Evolutionary conservation across 2,888 invertebrate species (phyloP).

Genomic region (Andrena minutula): DNA sequence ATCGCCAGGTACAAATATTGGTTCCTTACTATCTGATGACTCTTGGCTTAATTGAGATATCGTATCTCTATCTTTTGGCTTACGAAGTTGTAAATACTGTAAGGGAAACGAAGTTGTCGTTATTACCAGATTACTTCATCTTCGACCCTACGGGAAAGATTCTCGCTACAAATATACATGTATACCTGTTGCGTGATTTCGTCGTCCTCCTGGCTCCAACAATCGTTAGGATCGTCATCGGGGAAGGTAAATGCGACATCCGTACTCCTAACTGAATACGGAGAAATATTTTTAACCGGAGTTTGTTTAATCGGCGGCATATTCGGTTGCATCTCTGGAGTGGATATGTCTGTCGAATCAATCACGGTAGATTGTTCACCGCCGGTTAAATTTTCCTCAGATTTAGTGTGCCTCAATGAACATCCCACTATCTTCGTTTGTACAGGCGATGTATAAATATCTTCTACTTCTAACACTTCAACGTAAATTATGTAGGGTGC

Average conservation of each 20-base stretch:
- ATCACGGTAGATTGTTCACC: constrained; percentile 83
- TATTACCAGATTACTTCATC: background rate
- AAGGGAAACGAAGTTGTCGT: constrained; percentile 50
- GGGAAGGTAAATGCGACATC: constrained; percentile 81
- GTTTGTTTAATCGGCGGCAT: constrained; percentile 79
- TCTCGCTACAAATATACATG: background rate
- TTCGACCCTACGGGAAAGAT: background rate
- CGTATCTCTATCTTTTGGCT: constrained; percentile 90
- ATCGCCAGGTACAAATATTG: constrained; percentile 89
- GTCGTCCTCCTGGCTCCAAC: constrained; percentile 98
- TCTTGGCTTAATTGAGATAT: constrained; percentile 96
- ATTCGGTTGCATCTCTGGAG: constrained; percentile 72
- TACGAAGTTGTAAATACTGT: constrained; percentile 89
- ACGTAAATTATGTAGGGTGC: constrained; percentile 99
- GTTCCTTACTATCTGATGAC: constrained; percentile 90
- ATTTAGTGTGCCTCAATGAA: constrained; percentile 94
- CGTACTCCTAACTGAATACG: constrained; percentile 77
- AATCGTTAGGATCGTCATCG: constrained; percentile 89
- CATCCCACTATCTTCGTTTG: constrained; percentile 95
- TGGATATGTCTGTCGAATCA: constrained; percentile 77
- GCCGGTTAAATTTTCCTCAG: constrained; percentile 94
- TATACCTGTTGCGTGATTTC: constrained; percentile 93
- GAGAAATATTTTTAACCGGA: constrained; percentile 80
- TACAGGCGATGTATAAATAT: constrained; percentile 93
- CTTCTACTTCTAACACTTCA: constrained; percentile 96